Base-by-base conservation (phyloP, 2,797 vertebrate genomes). In the Erithacus rubecula region DNA sequence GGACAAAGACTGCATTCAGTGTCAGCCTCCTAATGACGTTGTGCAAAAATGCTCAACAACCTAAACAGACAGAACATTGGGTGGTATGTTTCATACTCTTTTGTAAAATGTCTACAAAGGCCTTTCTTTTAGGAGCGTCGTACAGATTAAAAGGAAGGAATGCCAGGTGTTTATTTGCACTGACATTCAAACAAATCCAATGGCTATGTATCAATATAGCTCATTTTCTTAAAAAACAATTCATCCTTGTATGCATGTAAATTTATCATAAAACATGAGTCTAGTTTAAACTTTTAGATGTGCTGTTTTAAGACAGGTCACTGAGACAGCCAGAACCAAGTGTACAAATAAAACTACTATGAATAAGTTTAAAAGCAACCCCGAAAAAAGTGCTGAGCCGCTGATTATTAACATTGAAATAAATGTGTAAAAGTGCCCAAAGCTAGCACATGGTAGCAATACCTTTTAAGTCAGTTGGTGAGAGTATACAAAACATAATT, bases 301-400 rank as follows among this genome's bases (percentile, higher is more conserved):
- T 99, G 98, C 98, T 98, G 98, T 98, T 98, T 98, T 98, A 99
- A 97, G 97, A 97, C 95, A 97, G 97, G 96, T 97, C 97, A 97
- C 96, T 67, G 95, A 97, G 93, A 96, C 94, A 97, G 92, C 96
- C 64, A 93, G 95, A 97, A 96, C 88, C 89, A 90, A 98, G 97
- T 99, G 98, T 98, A 98, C 98, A 98, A 99, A 99, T 98, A 98
- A 98, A 99, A 98, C 98, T 94, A 90, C 96, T 94, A 96, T 95
- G 93, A 93, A 49, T 93, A 97, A 95, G 94, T 95, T 97, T 96
- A 95, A 98, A 97, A 97, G 86, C 90, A 97, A 97, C 96, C 93
- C 98, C 76, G 15, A 95, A 97, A 97, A 97, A 97, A 97, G 98
- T 97, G 97, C 96, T 98, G 97, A 98, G 96, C 94, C 97, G 98